Conservation (phyloP, 2,888 invertebrate genomes). For the Melangyna quadrimaculata region DNA sequence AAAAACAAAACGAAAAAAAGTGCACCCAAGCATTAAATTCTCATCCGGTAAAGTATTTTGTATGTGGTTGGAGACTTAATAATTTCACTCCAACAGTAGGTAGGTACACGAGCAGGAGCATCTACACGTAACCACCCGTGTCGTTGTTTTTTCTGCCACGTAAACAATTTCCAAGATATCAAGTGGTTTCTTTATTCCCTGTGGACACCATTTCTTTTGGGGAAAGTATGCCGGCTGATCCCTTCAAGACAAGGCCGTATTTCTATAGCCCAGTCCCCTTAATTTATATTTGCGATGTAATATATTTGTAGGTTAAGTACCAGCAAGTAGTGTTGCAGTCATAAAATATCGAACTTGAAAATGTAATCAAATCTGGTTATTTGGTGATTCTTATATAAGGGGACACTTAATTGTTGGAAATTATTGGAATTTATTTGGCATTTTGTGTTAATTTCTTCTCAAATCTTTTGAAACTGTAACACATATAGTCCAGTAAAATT, state of each 20-base stretch:
- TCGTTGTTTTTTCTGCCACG: constrained; percentile 23
- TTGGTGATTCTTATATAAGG: too few species aligned
- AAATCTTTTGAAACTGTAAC: too few species aligned
- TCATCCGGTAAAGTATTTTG: background rate
- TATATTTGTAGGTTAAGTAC: too few species aligned
- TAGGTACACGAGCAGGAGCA: background rate
- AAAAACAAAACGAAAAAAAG: constrained; percentile 9
- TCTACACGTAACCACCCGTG: background rate
- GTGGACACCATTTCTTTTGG: background rate
- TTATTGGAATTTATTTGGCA: too few species aligned
- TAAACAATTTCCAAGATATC: constrained; percentile 36
- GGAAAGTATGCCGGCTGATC: constrained; percentile 5
- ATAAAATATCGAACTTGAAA: too few species aligned
- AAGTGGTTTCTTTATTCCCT: constrained; percentile 11
- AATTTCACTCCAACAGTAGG: background rate
- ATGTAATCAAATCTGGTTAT: too few species aligned
- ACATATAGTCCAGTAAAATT: too few species aligned
- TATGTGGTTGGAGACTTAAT: background rate
- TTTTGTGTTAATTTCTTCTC: too few species aligned
- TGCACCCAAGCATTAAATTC: background rate
- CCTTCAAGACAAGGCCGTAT: background rate
- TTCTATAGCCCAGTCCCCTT: background rate
- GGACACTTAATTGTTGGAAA: too few species aligned
- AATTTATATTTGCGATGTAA: background rate
- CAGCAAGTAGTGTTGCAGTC: too few species aligned